Base-by-base conservation (phyloP, 2,888 invertebrate genomes). In the Tricholauxania praeusta region DNA sequence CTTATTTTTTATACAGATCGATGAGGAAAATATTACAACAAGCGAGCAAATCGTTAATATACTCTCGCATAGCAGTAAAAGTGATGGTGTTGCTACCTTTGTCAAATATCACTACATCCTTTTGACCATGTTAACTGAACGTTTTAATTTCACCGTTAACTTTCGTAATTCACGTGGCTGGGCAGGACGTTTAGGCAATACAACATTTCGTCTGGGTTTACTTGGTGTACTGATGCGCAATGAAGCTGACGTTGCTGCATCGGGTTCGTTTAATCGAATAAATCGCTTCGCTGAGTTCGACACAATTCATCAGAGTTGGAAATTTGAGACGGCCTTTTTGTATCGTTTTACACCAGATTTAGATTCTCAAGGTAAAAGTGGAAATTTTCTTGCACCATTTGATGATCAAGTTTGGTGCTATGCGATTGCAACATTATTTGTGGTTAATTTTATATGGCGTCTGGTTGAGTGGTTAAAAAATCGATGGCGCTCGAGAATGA, bases 131-230 rank as follows among this genome's bases (percentile, higher is more conserved):
- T 73, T 86, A 7, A 76, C 80, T 48, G 81, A 85, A 32, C 80
- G 80, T 4, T 82, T 85, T 12, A 87, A 87, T 73, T 87, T 87
- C 71, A 81, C 81, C 3, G 77, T 86, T 0, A 78, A 81, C 22
- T 87, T 83, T 78, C 84, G 87, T 5, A 84, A 85, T 70, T 79
- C 85, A 3, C 79, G 85, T 3, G 85, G 84, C n/a, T 87, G 87
- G 87, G 83, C 85, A 19, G 86, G 87, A 12, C 79, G 83, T 47
- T 76, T 87, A 69, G 81, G 80, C 12, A 82, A 82, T 60, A 79
- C 83, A 7, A 80, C 80, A 19, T 87, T 80, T 78, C 84, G 87
- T 0, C 74, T 87, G 19, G 87, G 87, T 0, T 75, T 85, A 12
- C 69, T 87, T 19, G 87, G 87, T 1, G 81, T 85, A 32, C 69